Percentiles rank a stretch among this genome's conserved stretches.
Conservation (phyloP, 2,797 vertebrate species). For the Darevskia nairensis region DNA sequence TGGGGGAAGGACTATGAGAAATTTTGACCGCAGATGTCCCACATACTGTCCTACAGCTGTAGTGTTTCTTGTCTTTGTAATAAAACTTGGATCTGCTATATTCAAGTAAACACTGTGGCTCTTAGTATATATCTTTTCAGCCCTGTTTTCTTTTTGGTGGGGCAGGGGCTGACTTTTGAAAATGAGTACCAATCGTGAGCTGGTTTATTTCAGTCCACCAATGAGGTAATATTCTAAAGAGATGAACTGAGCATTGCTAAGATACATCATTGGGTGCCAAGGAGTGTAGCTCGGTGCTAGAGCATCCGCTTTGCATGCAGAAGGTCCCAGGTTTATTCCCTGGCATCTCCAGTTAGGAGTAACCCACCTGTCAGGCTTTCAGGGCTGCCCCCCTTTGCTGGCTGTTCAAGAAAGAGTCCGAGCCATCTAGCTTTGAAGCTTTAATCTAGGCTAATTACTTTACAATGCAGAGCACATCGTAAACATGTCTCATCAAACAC, state of each 20-base stretch:
- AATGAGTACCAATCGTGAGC: neutral
- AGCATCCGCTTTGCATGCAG: too few relatives aligned
- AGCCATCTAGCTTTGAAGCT: too few relatives aligned
- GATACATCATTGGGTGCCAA: neutral
- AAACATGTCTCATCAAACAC: too few relatives aligned
- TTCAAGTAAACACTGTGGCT: constrained; percentile 52
- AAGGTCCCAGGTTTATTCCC: too few relatives aligned
- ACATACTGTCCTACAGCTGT: neutral
- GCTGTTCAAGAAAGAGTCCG: too few relatives aligned
- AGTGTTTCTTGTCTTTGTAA: constrained; percentile 38
- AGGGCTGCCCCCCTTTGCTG: too few relatives aligned
- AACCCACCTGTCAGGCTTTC: too few relatives aligned
- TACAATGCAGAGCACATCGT: too few relatives aligned
- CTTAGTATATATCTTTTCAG: constrained; percentile 58
- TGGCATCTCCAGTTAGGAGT: too few relatives aligned
- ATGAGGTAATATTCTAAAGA: neutral
- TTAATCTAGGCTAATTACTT: too few relatives aligned
- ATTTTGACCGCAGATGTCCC: neutral
- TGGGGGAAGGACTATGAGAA: neutral
- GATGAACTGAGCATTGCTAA: neutral
- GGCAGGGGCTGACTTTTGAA: constrained; percentile 2
- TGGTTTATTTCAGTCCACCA: neutral
- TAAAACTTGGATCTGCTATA: constrained; percentile 58
- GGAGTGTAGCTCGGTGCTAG: too few relatives aligned
- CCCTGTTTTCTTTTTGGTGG: neutral